Evolutionary conservation across 2,888 invertebrate genomes (phyloP).

Genomic region (Cosmorhoe ocellata): DNA sequence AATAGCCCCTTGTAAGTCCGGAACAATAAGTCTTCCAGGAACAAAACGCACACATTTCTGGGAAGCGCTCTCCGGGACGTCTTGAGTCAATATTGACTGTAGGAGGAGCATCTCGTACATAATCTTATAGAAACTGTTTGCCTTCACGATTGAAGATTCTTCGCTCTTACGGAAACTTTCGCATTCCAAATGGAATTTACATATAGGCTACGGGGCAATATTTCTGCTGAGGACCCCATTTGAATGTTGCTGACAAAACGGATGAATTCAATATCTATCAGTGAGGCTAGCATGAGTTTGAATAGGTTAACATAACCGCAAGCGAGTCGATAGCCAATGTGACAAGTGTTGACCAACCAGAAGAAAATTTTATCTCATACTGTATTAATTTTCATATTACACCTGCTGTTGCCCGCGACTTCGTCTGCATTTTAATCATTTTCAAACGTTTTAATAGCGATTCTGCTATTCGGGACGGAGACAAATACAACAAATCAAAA

Average conservation of each 20-base stretch:
- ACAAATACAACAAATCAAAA: too few relatives aligned
- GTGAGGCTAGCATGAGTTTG: conserved; percentile 26
- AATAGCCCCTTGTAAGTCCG: conserved; percentile 53
- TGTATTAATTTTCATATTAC: too few relatives aligned
- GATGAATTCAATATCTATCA: conserved; percentile 48
- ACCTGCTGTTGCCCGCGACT: too few relatives aligned
- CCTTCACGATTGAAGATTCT: conserved; percentile 70
- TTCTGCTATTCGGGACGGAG: too few relatives aligned
- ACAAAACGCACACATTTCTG: conserved; percentile 45
- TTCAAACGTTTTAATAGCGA: too few relatives aligned
- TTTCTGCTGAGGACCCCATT: conserved; percentile 67
- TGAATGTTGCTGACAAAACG: conserved; percentile 71
- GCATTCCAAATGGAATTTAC: conserved; percentile 75
- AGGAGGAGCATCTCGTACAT: conserved; percentile 69
- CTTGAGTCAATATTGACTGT: conserved; percentile 69
- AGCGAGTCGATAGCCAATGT: neutral
- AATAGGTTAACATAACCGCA: neutral
- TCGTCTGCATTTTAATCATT: too few relatives aligned
- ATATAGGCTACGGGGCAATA: conserved; percentile 74
- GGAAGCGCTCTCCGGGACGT: conserved; percentile 22
- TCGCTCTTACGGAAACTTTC: conserved; percentile 69
- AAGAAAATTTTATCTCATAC: too few relatives aligned
- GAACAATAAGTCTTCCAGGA: conserved; percentile 50
- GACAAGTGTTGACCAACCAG: too few relatives aligned
- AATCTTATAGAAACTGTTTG: conserved; percentile 80